Conservation (phyloP, 2,113 vertebrate genomes). For the Peucedramus taeniatus region DNA sequence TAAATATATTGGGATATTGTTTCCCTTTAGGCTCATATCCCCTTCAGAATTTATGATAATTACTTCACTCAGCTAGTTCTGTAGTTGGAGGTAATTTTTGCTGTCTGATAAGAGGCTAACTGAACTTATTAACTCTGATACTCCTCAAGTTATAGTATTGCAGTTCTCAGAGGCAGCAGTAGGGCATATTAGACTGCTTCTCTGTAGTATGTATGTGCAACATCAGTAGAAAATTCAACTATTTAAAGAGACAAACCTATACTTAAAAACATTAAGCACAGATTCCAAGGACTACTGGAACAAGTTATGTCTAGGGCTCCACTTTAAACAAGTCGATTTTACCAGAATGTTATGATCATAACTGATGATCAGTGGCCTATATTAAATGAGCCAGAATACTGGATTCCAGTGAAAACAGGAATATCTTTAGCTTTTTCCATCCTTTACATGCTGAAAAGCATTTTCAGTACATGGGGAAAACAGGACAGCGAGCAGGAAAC, state of each 20-base stretch:
- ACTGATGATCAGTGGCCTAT: not conserved
- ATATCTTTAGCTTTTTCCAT: not conserved
- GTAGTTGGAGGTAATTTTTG: not conserved
- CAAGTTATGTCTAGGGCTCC: not conserved
- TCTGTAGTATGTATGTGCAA: not conserved
- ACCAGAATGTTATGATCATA: not conserved
- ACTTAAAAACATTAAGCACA: not conserved
- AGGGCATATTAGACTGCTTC: not conserved
- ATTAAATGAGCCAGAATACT: not conserved
- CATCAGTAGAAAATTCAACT: not conserved
- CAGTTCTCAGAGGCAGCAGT: not conserved
- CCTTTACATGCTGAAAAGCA: not conserved
- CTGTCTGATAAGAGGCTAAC: not conserved
- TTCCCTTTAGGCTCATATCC: not conserved
- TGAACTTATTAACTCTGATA: not conserved
- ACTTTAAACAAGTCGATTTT: not conserved
- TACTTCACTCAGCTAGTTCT: not conserved
- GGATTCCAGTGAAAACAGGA: not conserved
- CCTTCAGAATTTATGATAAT: slow-evolving; percentile 5
- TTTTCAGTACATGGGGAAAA: not conserved
- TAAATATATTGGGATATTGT: not conserved
- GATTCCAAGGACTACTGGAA: not conserved
- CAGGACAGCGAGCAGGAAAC: not conserved
- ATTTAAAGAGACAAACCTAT: not conserved
- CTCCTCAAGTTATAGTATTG: not conserved